Percentiles rank a stretch among this genome's conserved stretches.
phyloP scores from a whole-genome alignment of 2,113 vertebrate species.

The Saimiri boliviensis region DNA sequence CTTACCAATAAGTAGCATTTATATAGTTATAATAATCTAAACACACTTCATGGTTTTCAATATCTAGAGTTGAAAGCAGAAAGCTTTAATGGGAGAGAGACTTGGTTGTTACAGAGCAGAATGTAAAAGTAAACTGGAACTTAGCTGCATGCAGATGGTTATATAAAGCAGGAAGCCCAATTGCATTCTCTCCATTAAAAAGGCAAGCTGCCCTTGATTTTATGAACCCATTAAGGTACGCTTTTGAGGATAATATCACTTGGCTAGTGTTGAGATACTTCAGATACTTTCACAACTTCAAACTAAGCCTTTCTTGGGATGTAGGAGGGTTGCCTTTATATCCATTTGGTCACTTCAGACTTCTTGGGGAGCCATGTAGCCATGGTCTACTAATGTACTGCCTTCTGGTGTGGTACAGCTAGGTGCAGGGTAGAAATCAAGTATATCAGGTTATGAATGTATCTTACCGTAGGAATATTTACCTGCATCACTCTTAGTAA shows the following conservation, averaged over 20 bases:
- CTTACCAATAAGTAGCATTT: not conserved
- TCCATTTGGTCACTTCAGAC: not conserved
- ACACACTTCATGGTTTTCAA: constrained; percentile 19
- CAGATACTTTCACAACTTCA: not conserved
- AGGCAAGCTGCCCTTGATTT: constrained; percentile 14
- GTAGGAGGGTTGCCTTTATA: not conserved
- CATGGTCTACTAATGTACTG: not conserved
- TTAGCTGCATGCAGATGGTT: not conserved
- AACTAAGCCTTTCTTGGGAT: not conserved
- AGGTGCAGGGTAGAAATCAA: not conserved
- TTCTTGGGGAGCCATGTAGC: not conserved
- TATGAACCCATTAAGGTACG: not conserved
- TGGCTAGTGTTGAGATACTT: not conserved
- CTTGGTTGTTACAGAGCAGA: not conserved
- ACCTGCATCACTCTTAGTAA: not conserved
- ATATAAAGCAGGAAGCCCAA: not conserved
- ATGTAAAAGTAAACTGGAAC: constrained; percentile 17
- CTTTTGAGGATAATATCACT: not conserved
- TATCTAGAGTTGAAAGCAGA: not conserved
- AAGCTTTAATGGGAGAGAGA: not conserved
- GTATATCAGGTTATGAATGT: not conserved
- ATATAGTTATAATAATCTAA: not conserved
- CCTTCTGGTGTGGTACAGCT: not conserved
- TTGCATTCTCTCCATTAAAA: not conserved
- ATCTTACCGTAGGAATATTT: not conserved